Percentiles rank a stretch among this genome's conserved stretches.
Evolutionary conservation across 1,140 invertebrate genomes (phyloP).

Genomic region (Musca vetustissima): DNA sequence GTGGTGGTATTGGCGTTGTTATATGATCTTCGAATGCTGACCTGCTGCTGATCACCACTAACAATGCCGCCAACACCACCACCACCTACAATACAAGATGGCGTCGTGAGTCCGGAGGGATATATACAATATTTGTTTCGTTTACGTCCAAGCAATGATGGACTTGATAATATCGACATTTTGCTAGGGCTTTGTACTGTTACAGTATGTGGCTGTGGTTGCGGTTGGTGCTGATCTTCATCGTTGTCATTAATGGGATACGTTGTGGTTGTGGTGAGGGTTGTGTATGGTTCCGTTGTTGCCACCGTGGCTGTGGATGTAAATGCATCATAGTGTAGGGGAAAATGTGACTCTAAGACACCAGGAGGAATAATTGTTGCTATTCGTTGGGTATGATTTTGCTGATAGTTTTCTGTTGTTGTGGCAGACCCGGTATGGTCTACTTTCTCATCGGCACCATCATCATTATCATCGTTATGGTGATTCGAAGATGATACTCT

Average conservation of each 20-base stretch:
- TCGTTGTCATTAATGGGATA: neutral
- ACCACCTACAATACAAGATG: too few relatives aligned
- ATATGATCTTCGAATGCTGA: too few relatives aligned
- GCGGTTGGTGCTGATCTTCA: neutral
- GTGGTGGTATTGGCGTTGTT: neutral
- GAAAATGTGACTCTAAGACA: conserved; percentile 53
- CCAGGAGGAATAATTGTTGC: conserved; percentile 44
- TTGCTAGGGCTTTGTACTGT: neutral
- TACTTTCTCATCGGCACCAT: neutral
- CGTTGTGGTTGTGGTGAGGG: neutral
- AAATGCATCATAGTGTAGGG: conserved; percentile 30
- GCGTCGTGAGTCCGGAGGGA: conserved; percentile 3
- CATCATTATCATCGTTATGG: conserved; percentile 30
- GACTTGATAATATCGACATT: neutral
- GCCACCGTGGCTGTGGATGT: neutral
- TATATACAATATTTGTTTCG: conserved; percentile 19
- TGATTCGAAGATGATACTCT: conserved; percentile 29
- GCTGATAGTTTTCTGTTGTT: too few relatives aligned
- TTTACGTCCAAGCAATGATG: neutral
- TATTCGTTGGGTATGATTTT: conserved; percentile 27
- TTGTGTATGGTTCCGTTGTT: neutral
- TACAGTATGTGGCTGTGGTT: neutral
- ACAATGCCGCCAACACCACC: too few relatives aligned
- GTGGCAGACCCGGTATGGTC: too few relatives aligned
- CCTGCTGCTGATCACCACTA: too few relatives aligned